A percentile compares a stretch with the other conserved stretches of the same genome.
phyloP scores from a whole-genome alignment of 2,888 invertebrate genomes.

The Drosophila koepferae region DNA sequence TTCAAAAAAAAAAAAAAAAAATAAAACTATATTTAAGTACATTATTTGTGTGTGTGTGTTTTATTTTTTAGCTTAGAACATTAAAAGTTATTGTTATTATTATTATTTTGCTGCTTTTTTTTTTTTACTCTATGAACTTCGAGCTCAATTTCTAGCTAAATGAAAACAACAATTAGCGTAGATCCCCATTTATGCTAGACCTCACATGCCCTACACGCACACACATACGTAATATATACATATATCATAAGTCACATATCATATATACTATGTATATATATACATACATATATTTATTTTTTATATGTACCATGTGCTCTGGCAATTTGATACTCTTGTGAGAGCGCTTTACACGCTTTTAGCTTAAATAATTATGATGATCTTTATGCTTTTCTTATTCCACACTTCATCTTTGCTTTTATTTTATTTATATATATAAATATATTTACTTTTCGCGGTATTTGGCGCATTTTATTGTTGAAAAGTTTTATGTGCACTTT shows the following conservation, averaged over 20 bases:
- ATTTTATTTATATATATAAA: background rate
- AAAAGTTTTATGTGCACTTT: constrained; percentile 66
- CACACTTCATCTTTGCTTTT: background rate
- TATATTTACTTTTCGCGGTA: constrained; percentile 30
- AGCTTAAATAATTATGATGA: constrained; percentile 45
- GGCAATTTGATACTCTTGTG: constrained; percentile 36
- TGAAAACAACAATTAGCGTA: constrained; percentile 8
- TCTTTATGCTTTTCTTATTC: constrained; percentile 28
- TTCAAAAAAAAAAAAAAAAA: background rate
- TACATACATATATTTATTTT: background rate
- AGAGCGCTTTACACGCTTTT: constrained; percentile 36
- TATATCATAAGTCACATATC: too few species aligned
- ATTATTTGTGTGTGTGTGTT: background rate
- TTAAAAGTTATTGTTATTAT: constrained; percentile 13
- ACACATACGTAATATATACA: background rate
- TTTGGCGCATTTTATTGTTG: constrained; percentile 55
- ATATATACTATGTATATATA: too few species aligned
- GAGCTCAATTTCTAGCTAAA: constrained; percentile 25
- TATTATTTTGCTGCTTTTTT: background rate
- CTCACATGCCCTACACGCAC: background rate
- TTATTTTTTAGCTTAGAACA: background rate
- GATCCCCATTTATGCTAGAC: constrained; percentile 13
- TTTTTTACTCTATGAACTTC: constrained; percentile 3
- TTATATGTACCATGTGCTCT: background rate
- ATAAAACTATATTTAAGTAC: background rate